Conservation (phyloP, 2,113 vertebrate genomes). For the Pitta sordida region DNA sequence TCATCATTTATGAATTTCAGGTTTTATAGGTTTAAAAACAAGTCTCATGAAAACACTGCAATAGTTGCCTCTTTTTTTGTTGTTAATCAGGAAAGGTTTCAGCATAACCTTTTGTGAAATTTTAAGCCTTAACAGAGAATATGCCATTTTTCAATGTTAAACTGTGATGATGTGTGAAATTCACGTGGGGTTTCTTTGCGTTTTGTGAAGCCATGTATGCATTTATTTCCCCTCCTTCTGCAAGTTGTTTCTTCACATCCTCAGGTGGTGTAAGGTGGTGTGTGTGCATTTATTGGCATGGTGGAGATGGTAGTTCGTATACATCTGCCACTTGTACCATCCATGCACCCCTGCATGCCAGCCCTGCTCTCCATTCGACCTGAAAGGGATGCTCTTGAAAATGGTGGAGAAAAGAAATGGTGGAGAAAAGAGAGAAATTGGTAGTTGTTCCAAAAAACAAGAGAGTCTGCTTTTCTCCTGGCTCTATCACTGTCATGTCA, state of each 20-base stretch:
- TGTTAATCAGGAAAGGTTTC: background rate
- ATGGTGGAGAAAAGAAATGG: background rate
- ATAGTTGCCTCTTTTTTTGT: background rate
- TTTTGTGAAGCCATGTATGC: background rate
- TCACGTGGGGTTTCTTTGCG: background rate
- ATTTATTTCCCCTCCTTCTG: background rate
- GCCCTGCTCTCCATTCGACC: background rate
- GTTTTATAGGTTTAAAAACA: background rate
- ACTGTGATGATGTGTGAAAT: background rate
- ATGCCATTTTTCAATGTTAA: background rate
- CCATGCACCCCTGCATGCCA: background rate
- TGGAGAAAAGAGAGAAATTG: background rate
- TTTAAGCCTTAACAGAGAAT: background rate
- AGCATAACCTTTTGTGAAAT: background rate
- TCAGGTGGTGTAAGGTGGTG: background rate
- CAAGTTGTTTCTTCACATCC: background rate
- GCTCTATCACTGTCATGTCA: background rate
- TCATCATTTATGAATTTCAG: background rate
- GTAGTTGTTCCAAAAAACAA: background rate
- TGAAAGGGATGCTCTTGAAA: background rate
- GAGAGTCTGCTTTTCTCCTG: background rate
- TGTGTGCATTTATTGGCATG: background rate
- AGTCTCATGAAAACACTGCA: background rate
- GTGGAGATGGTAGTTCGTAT: background rate
- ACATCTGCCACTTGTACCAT: rapidly evolving